Conservation (phyloP, 2,113 vertebrate species). For the Aythya baeri region DNA sequence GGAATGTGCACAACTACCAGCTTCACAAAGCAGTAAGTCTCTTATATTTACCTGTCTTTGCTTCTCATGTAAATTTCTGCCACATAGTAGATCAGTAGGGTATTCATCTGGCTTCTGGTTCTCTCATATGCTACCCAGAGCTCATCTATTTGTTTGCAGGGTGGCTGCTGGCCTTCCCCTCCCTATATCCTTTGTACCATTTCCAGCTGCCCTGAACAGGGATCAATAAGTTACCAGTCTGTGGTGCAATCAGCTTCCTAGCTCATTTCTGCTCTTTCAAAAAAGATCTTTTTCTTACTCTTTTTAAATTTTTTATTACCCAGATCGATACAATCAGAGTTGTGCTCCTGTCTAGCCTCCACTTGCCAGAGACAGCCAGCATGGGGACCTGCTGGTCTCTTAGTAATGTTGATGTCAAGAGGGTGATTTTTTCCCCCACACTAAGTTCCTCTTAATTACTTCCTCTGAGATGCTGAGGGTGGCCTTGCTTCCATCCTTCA, state of each 20-base stretch:
- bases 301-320: constrained; percentile 65
- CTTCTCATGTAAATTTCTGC: neutral
- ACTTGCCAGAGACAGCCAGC: neutral
- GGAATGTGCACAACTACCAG: neutral
- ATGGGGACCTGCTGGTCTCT: neutral
- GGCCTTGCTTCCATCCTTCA: neutral
- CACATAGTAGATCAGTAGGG: neutral
- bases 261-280: constrained; percentile 6
- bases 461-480: constrained; percentile 24
- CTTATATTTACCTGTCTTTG: neutral
- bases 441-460: constrained; percentile 21
- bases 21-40: neutral
- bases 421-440: neutral
- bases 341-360: constrained; percentile 26
- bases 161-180: neutral
- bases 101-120: neutral
- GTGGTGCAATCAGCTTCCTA: constrained; percentile 26
- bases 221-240: constrained; percentile 28
- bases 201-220: constrained; percentile 14
- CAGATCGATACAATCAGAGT: constrained; percentile 56
- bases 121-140: neutral
- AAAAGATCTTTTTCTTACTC: neutral
- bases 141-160: neutral
- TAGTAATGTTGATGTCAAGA: neutral
- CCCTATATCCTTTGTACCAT: neutral